Base-by-base conservation (phyloP, 2,113 vertebrate genomes). In the Crotalus horridus region DNA sequence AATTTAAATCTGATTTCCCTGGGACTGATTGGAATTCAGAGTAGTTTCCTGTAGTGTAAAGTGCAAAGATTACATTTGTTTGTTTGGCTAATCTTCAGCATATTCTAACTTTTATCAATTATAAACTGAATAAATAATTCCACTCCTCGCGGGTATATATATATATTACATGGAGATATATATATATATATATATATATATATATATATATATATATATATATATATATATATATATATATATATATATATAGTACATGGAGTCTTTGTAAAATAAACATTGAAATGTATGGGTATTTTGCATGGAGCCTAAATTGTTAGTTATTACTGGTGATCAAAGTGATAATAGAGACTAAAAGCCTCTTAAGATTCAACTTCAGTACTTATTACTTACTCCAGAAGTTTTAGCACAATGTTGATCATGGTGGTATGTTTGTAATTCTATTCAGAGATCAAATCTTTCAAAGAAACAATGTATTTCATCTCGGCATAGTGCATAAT, bases 11-110 rank as follows among this genome's bases (percentile, higher is more conserved):
- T 0, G 4, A 90, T 96, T 96, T 94, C 55, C 58, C 46, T 90
- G 92, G 95, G 95, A 96, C 94, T 94, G 97, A 96, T 96, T 92
- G 93, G 94, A 92, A 87, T 97, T 97, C 95, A 96, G 94, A 95
- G 96, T 95, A 95, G 94, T 91, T 96, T 96, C 95, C 95, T 95
- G 93, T 95, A 95, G 95, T 90, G 64, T 93, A 61, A 92, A 1
- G 10, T 86, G 96, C 90, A 93, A 96, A 97, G 94, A 95, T 97
- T 97, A 97, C 96, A 95, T 94, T 94, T 5, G 54, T 95, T 95
- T 94, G 91, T 95, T 95, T 95, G 95, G 95, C 88, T 95, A 91
- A 95, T 92, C 95, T 95, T 96, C 96, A 87, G 1, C 92, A 93
- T 97, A 94, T 95, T 94, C 53, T 94, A 95, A 46, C 95, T 96